Evolutionary conservation across 2,797 vertebrate species (phyloP).

Genomic region (Anolis apletophallus): DNA sequence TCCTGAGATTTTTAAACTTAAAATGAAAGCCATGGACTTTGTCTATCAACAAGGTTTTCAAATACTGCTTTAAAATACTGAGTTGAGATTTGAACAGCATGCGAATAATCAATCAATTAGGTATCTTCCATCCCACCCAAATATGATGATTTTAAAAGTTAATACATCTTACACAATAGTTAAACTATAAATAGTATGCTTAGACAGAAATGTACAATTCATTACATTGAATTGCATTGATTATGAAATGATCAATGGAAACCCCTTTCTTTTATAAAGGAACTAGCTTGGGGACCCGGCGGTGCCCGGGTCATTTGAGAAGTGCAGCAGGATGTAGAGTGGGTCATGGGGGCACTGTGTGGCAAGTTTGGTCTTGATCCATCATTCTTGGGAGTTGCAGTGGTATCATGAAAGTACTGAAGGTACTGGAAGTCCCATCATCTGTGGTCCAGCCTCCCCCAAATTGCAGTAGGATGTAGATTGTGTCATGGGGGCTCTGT

Average conservation of each 20-base stretch:
- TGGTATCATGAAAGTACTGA: too few species aligned
- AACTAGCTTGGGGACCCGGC: too few species aligned
- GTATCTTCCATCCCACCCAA: background rate
- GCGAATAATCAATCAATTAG: background rate
- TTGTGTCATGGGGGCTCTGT: too few species aligned
- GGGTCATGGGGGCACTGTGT: too few species aligned
- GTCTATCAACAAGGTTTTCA: background rate
- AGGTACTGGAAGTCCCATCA: too few species aligned
- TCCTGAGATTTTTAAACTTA: background rate
- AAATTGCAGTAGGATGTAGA: too few species aligned
- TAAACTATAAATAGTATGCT: background rate
- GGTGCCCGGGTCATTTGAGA: too few species aligned
- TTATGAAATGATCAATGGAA: background rate
- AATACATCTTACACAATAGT: background rate
- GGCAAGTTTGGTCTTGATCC: too few species aligned
- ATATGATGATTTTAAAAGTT: background rate
- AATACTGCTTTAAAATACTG: background rate
- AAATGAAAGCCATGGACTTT: background rate
- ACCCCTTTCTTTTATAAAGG: background rate
- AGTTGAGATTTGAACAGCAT: background rate
- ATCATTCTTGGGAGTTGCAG: too few species aligned
- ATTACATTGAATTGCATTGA: too few species aligned
- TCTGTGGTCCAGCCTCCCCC: too few species aligned
- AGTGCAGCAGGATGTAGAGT: too few species aligned
- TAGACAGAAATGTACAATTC: constrained; percentile 5